Evolutionary conservation across 64 coral and sea anemone genomes (phyloP), one percentile per base, ranked within the genome.

Genomic region (Montipora cactus): DNA sequence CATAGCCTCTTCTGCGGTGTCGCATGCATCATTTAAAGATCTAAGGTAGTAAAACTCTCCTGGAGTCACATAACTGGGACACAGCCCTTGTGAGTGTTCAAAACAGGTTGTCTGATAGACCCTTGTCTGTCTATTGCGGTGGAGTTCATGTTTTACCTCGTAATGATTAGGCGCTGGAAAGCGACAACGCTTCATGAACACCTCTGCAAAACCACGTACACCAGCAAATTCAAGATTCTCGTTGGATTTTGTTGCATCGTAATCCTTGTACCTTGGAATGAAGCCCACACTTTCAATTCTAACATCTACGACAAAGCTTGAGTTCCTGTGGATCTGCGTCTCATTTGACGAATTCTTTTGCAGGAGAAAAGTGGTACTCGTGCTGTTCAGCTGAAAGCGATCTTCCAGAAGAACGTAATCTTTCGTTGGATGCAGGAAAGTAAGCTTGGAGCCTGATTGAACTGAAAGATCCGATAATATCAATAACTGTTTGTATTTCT

Each of bases 31-130:
- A 53, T 95, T 95, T 70, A 95, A n/a, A n/a, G 87, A 83, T 83
- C 93, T 95, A 49, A 90, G 91, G 71, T 85, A 62, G 51, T 93
- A 96, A 15, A 82, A 23, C 59, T 96, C 95, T 13, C 95, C 95
- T 13, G 85, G 50, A 61, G 87, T 23, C n/a, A 79, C 80, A 23
- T 87, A 57, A 49, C 47, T 50, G 84, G 95, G 91, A 47, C 95
- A 96, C 3, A 83, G 66, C 23, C 87, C 55, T n/a, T n/a, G 14
- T 8, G 88, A 78, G 2, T 74, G 58, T 15, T 93, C 76, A 25
- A 21, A 61, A 44, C 95, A 96, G 5, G 52, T 79, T 14, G 85
- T 74, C 77, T 49, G 88, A 12, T 46, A 77, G n/a, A 96, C 87
- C 72, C 51, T 59, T 18, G 95, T 96, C 91, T 96, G 90, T 19